Base-by-base conservation (phyloP, 2,113 vertebrate genomes). In the Dicaeum eximium region DNA sequence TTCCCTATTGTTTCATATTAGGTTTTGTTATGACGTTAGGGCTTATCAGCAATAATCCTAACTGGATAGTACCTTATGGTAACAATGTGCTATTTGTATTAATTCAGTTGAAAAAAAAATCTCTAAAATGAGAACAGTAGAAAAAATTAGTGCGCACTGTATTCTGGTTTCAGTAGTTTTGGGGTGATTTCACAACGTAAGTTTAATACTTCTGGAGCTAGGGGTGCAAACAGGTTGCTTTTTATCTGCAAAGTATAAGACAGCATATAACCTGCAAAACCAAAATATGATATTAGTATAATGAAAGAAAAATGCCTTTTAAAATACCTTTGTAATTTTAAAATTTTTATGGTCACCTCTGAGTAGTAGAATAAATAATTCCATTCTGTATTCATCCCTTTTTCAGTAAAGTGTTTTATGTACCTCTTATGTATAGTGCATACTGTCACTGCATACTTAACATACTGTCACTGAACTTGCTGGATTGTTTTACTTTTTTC, bases 121-220 rank as follows among this genome's bases (percentile, higher is more conserved):
- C 24, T 53, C 44, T 88, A 80, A 95, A 86, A 87, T 96, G 81
- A 80, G 85, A 93, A 60, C 48, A 92, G 13, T 85, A 60, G 67
- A 66, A 95, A 86, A 82, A 65, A 18, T 18, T 27, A 69, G 24
- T 53, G 80, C 10, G 7, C n/a, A n/a, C 56, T 82, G 33, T 50
- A 42, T 50, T 90, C 23, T 88, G 72, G 31, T 95, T 93, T 92
- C 73, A 56, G 23, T 69, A 73, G 37, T 91, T 95, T 58, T 42
- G 67, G 71, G 4, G 15, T 96, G 61, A 94, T 88, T 85, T 91
- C n/a, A 92, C 90, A 94, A 75, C n/a, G 27, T 24, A 71, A 50
- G 64, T 94, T 95, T 42, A 56, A 61, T 81, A 50, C 37, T 80
- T 16, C 9, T 25, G 22, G 54, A 95, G 37, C 40, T 65, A 62